Evolutionary conservation across 2,797 vertebrate genomes (phyloP), one percentile per base, ranked within the genome.

Genomic region (Dendrocincla tyrannina): DNA sequence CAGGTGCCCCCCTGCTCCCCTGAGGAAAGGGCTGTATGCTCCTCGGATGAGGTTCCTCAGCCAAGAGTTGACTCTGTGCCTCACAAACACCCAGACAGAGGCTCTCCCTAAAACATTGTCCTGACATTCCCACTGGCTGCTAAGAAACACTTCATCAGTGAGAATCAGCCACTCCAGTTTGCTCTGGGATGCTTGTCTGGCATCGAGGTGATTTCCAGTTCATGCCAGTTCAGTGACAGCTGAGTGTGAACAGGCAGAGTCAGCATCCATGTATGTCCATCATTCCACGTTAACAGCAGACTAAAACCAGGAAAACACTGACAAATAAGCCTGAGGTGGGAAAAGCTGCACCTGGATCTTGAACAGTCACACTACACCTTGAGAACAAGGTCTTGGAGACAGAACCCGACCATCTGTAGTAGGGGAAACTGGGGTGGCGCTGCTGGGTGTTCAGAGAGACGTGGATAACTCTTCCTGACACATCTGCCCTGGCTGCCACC

Each of bases 341-440:
- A 37, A 76, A 85, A 56, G 14, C 52, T 46, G 32, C 44, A 16
- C 13, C 44, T 28, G 56, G 46, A n/a, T n/a, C 50, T 52, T 23
- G 8, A 44, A 25, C 5, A 8, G 46, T 11, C n/a, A 19, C 2
- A 1, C 18, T 6, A 12, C 39, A 41, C 28, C 33, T 17, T 8
- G 28, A 18, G 17, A 28, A 13, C 7, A 8, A 47, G 33, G 63
- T 39, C 32, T 19, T 33, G 63, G 63, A 49, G 67, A 32, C 10
- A 23, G 59, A 72, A 58, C 6, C 22, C 41, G 24, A 20, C 17
- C 1, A 1, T 10, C 23, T 19, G 23, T 9, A 35, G 10, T 0
- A 24, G 0, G 5, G 52, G 27, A 20, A 60, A 18, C 7, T 2
- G 12, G 5, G 8, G 70, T 3, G 39, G 55, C 60, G 28, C 22